Evolutionary conservation across 2,888 invertebrate species (phyloP).

Genomic region (Heteromurus nitidus): DNA sequence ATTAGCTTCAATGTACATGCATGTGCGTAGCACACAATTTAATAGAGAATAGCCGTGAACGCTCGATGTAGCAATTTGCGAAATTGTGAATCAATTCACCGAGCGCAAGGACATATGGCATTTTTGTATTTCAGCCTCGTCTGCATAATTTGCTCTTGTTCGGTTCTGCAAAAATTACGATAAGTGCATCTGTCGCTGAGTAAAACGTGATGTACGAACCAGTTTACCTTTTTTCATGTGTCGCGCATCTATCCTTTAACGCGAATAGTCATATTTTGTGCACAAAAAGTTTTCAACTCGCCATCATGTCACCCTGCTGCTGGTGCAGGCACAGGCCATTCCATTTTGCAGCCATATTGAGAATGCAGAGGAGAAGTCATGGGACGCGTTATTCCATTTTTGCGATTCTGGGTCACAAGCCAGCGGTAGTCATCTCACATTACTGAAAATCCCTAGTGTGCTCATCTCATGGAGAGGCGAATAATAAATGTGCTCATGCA

Average conservation of each 20-base stretch:
- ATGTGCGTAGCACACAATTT: too few relatives aligned
- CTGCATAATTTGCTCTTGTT: too few relatives aligned
- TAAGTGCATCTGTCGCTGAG: too few relatives aligned
- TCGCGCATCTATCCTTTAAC: not conserved
- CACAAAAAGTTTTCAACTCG: not conserved
- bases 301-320: not conserved
- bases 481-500: slow-evolving; percentile 37
- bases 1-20: too few relatives aligned
- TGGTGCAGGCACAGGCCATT: not conserved
- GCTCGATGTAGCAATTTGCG: too few relatives aligned
- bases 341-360: not conserved
- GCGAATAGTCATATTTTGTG: not conserved
- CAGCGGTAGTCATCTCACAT: slow-evolving; percentile 56
- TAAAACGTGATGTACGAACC: slow-evolving; percentile 18
- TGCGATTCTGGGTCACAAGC: slow-evolving; percentile 53
- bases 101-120: too few relatives aligned
- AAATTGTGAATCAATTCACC: too few relatives aligned
- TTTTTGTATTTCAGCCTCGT: too few relatives aligned
- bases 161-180: too few relatives aligned
- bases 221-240: slow-evolving; percentile 32
- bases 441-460: slow-evolving; percentile 48
- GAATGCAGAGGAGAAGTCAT: slow-evolving; percentile 14
- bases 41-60: too few relatives aligned
- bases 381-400: slow-evolving; percentile 19
- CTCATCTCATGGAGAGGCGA: slow-evolving; percentile 38